Evolutionary conservation across 2,888 invertebrate species (phyloP).

Genomic region (Atrina japonica): DNA sequence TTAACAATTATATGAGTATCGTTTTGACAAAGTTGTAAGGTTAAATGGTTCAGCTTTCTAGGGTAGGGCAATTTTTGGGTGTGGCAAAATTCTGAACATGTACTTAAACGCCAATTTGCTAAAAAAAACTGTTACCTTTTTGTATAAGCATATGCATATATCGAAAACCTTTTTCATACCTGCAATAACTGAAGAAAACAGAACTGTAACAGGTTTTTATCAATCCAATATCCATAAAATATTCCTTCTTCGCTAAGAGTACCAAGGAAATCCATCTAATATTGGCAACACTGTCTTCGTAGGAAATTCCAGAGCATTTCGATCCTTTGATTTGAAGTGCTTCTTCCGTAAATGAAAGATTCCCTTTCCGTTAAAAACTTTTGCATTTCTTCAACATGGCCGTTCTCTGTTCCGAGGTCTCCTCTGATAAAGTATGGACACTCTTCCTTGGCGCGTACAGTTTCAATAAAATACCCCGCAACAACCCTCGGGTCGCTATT

Average conservation of each 20-base stretch:
- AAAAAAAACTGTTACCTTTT: no score
- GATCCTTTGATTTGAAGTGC: constrained; percentile 18
- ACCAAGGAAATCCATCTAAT: constrained; percentile 16
- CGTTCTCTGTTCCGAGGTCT: constrained; percentile 19
- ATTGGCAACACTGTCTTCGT: constrained; percentile 6
- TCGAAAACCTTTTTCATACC: neutral
- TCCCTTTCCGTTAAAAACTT: neutral
- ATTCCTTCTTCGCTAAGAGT: neutral
- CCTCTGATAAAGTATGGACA: no score
- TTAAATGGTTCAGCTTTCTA: no score
- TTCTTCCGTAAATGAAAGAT: constrained; percentile 19
- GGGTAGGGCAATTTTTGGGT: no score
- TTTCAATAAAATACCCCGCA: constrained; percentile 32
- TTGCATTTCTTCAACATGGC: constrained; percentile 5
- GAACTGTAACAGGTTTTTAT: constrained; percentile 20
- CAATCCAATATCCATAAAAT: constrained; percentile 1
- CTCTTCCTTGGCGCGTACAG: constrained; percentile 11
- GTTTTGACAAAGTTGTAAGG: no score
- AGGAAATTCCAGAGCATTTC: constrained; percentile 25
- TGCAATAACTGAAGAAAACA: constrained; percentile 15
- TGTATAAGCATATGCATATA: no score
- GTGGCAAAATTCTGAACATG: no score
- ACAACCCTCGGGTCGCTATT: constrained; percentile 49
- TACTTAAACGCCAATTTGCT: no score
- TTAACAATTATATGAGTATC: no score